These are phyloP conservation scores for Nephrotoma appendiculata DNA, from an alignment of 2,888 invertebrate genomes.

Conservation along the genomic window DNA sequence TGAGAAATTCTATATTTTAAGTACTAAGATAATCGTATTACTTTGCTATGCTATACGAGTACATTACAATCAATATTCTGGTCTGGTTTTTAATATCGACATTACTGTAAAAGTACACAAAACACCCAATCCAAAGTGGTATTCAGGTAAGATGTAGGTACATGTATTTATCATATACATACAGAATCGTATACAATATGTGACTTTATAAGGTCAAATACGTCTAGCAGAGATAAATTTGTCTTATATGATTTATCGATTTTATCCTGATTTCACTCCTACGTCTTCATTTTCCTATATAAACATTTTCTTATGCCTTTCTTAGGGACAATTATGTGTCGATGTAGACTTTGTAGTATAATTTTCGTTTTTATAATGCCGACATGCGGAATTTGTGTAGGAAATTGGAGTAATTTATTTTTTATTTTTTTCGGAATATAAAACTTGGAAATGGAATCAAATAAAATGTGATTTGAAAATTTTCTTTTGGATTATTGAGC, in stretches of 20 bases:
- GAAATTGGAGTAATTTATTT: background rate
- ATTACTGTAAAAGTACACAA: background rate
- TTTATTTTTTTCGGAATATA: too few species aligned
- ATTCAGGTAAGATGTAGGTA: background rate
- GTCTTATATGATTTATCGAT: background rate
- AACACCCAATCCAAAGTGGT: background rate
- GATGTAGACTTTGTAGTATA: background rate
- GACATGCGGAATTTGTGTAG: background rate
- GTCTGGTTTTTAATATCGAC: background rate
- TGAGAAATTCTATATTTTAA: background rate
- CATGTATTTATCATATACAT: background rate
- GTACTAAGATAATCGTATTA: too few species aligned
- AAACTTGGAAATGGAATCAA: background rate
- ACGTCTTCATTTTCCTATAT: background rate
- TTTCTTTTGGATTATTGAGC: background rate
- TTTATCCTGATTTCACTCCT: background rate
- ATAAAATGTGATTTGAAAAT: background rate
- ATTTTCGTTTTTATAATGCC: background rate
- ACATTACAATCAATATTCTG: background rate
- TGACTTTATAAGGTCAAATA: background rate
- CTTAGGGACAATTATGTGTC: background rate
- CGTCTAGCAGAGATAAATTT: background rate
- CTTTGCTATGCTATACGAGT: too few species aligned
- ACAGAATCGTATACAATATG: background rate
- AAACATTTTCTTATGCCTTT: background rate